Base-by-base conservation (phyloP, 1,140 invertebrate genomes). In the Drosophila serrata region DNA sequence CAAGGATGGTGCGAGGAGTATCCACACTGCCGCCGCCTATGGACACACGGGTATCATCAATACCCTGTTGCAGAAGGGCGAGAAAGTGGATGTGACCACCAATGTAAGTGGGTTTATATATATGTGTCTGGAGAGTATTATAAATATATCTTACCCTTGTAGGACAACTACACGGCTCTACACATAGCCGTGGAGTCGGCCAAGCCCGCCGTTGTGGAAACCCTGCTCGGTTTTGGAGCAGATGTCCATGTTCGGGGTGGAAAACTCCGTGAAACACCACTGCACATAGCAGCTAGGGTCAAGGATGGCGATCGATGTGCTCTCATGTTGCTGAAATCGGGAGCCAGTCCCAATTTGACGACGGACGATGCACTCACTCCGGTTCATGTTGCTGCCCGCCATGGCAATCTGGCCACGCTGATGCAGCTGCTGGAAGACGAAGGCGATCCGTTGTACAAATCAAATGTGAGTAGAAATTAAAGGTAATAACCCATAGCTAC, bases 151-250 rank as follows among this genome's bases (percentile, higher is more conserved):
- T 24, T 11, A 0, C 13, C 11, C 15, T 84, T 90, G n/a, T 69
- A 99, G 97, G 98, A 99, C 90, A 98, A 99, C 90, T 99, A 98
- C 92, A 99, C 99, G 22, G 98, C 99, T n/a, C 94, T 99, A 0
- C 99, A 99, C 91, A 97, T 99, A 79, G 99, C 98, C n/a, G 98
- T 99, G 4, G 97, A 99, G 93, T 97, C 97, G 39, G 97, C 97
- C 61, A 99, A 99, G 92, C 98, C 98, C 11, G 95, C 97, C 27
- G 98, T 99, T 6, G 99, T 99, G 15, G 99, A 99, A 94, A 98
- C 98, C 1, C 93, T 99, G 27, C 94, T 99, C 3, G 99, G 99
- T 6, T 98, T 97, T 92, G 99, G 99, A 31, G 99, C 99, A 5
- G 97, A 99, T 92, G 98, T 99, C 5, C 98, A 99, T 93, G 96